These are phyloP conservation scores for Synanthedon vespiformis DNA, from an alignment of 2,888 invertebrate species.

Conservation along the genomic window DNA sequence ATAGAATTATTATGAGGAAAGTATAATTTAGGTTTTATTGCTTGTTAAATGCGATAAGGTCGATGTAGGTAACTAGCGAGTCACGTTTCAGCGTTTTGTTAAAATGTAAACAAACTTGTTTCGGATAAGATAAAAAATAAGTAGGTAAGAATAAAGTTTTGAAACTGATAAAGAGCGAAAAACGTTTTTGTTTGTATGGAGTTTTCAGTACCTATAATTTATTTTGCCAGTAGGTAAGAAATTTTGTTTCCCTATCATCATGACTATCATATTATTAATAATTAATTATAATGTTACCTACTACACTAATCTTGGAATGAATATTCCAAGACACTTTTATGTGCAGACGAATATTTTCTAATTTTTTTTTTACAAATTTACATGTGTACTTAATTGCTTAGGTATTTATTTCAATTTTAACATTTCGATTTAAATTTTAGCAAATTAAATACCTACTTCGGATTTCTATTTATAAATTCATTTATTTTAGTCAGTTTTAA, in stretches of 20 bases:
- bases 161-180: conserved; percentile 27
- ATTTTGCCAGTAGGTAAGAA: not conserved
- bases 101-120: conserved; percentile 67
- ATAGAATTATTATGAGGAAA: no score
- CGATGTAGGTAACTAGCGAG: conserved; percentile 44
- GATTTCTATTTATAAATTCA: no score
- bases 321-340: no score
- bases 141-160: conserved; percentile 26
- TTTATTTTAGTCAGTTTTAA: no score
- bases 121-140: conserved; percentile 65
- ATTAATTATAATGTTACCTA: no score
- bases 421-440: no score
- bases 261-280: no score
- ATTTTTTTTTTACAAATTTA: not conserved
- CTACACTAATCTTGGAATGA: no score
- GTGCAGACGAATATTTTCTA: no score
- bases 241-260: no score
- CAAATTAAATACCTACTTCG: no score
- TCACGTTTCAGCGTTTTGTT: conserved; percentile 64
- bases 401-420: no score
- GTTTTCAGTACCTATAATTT: not conserved
- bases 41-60: conserved; percentile 59
- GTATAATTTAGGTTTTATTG: conserved; percentile 46
- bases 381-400: not conserved
- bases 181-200: conserved; percentile 1